Percentiles rank a stretch among this genome's conserved stretches.
Evolutionary conservation across 2,888 invertebrate genomes (phyloP).

Genomic region (Lepidocyrtinus sp.): DNA sequence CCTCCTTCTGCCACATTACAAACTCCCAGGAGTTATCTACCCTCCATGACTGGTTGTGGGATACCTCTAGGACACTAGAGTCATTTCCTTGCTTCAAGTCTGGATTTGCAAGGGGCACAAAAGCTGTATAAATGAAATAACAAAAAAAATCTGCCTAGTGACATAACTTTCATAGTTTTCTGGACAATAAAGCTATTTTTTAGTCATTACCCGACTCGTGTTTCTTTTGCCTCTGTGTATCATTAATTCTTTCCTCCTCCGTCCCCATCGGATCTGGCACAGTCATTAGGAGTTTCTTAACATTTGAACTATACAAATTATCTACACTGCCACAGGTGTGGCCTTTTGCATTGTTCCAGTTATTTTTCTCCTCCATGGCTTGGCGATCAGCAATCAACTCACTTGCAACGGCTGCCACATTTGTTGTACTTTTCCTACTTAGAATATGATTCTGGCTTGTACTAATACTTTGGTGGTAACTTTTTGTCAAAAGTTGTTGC

Average conservation of each 20-base stretch:
- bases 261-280: slow-evolving; percentile 33
- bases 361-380: slow-evolving; percentile 39
- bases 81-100: slow-evolving; percentile 37
- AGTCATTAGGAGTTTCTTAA: slow-evolving; percentile 44
- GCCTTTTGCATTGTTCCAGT: slow-evolving; percentile 46
- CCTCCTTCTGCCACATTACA: slow-evolving; percentile 66
- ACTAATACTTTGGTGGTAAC: slow-evolving; percentile 37
- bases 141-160: too few relatives aligned
- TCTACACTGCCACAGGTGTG: slow-evolving; percentile 65
- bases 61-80: slow-evolving; percentile 54
- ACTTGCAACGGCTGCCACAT: slow-evolving; percentile 48
- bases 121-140: slow-evolving; percentile 26
- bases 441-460: slow-evolving; percentile 52
- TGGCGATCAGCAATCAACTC: slow-evolving; percentile 42
- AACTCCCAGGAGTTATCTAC: slow-evolving; percentile 69
- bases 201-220: slow-evolving; percentile 17
- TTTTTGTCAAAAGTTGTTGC: slow-evolving; percentile 49
- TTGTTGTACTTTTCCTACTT: slow-evolving; percentile 44
- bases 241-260: slow-evolving; percentile 44
- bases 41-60: slow-evolving; percentile 67
- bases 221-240: slow-evolving; percentile 1
- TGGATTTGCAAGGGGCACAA: slow-evolving; percentile 28
- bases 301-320: slow-evolving; percentile 65
- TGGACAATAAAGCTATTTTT: too few relatives aligned
- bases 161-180: too few relatives aligned